A percentile compares a stretch with the other conserved stretches of the same genome.
Conservation (phyloP, 2,888 invertebrate genomes). For the Zygogramma bicolorata region DNA sequence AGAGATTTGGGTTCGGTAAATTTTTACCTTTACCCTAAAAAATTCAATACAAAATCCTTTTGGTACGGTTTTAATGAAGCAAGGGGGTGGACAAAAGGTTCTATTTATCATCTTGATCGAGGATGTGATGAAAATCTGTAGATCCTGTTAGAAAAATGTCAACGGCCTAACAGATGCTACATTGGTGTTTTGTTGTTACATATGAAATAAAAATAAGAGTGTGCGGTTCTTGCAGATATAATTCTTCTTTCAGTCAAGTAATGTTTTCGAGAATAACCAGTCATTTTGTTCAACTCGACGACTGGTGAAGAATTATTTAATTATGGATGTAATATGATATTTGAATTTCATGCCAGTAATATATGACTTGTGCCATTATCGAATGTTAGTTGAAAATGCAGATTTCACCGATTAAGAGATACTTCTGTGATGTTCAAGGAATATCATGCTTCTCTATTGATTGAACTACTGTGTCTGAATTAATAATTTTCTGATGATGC, state of each 20-base stretch:
- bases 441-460: no score
- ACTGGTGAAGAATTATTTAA: no score
- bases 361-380: no score
- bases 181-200: neutral
- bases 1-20: slow-evolving; percentile 27
- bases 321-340: no score
- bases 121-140: slow-evolving; percentile 44
- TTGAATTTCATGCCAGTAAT: no score
- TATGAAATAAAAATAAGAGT: neutral
- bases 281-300: neutral
- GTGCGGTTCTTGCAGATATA: neutral
- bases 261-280: neutral
- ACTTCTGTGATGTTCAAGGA: no score
- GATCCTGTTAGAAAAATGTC: slow-evolving; percentile 43
- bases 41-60: slow-evolving; percentile 43
- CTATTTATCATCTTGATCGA: slow-evolving; percentile 46
- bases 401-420: no score
- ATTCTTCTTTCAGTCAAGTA: neutral
- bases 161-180: slow-evolving; percentile 30
- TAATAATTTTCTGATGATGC: no score
- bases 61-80: slow-evolving; percentile 42
- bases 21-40: slow-evolving; percentile 27
- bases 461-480: no score
- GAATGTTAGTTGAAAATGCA: no score
- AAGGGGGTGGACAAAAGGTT: slow-evolving; percentile 41